Evolutionary conservation across 37 sponge, comb jelly and placozoan genomes (phyloP).

Genomic region (Axinella damicornis): DNA sequence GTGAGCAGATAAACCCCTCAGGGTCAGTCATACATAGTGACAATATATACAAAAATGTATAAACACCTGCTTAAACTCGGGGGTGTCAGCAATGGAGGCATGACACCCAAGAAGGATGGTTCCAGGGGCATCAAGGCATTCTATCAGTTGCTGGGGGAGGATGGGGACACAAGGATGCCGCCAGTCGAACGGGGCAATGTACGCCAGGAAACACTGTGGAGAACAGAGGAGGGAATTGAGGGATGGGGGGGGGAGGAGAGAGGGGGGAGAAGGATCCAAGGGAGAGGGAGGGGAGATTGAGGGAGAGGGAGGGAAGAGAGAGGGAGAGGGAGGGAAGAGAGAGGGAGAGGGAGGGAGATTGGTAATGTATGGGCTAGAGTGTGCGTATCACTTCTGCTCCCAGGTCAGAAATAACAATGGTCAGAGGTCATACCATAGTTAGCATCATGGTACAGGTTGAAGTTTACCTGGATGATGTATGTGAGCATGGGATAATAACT

Average conservation of each 20-base stretch:
- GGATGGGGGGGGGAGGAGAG: constrained; percentile 6
- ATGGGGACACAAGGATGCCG: constrained; percentile 50
- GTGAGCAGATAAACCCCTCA: too few relatives aligned
- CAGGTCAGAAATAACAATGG: too few relatives aligned
- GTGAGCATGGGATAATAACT: constrained; percentile 66
- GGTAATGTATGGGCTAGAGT: too few relatives aligned
- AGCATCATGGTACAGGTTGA: neutral
- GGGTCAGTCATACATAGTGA: constrained; percentile 4
- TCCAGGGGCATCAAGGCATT: constrained; percentile 58
- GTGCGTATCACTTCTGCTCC: too few relatives aligned
- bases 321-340: neutral
- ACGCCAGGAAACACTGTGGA: constrained; percentile 69
- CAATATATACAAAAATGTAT: constrained; percentile 1
- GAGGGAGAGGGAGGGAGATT: neutral
- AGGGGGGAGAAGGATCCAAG: neutral
- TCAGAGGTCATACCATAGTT: too few relatives aligned
- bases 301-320: neutral
- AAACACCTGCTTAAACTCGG: neutral
- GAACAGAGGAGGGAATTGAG: neutral
- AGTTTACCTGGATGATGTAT: constrained; percentile 55
- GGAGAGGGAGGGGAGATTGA: neutral
- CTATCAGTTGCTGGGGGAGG: constrained; percentile 36
- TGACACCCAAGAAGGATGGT: constrained; percentile 52
- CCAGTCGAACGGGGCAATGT: constrained; percentile 74
- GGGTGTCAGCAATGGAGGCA: neutral